Evolutionary conservation across 30 jellyfish, hydroid and myxozoan genomes (phyloP).

Genomic region (Turritopsis rubra): DNA sequence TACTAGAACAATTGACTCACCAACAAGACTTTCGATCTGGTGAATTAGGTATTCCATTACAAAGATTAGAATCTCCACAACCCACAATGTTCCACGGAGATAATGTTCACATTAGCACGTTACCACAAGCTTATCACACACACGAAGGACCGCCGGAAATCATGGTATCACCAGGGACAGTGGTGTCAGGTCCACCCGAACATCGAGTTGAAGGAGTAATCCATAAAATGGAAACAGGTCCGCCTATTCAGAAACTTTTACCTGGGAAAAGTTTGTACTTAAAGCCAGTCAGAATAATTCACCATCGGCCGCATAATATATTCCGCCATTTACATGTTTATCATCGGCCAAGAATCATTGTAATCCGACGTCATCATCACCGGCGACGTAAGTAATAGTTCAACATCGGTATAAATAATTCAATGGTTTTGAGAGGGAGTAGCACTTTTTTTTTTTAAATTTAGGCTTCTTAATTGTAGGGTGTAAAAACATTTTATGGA

Average conservation of each 20-base stretch:
- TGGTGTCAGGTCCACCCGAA: slow-evolving; percentile 23
- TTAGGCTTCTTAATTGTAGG: no score
- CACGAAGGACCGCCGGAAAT: slow-evolving; percentile 14
- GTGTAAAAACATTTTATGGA: no score
- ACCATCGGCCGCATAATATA: slow-evolving; percentile 9
- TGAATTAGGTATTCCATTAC: slow-evolving; percentile 25
- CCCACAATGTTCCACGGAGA: slow-evolving; percentile 1
- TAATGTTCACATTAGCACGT: slow-evolving; percentile 10
- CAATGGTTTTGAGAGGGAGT: no score
- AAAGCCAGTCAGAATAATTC: slow-evolving; percentile 27
- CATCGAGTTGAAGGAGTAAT: slow-evolving; percentile 29
- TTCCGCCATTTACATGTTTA: slow-evolving; percentile 16
- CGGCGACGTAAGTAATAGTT: not conserved
- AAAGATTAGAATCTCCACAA: not conserved
- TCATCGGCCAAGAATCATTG: slow-evolving; percentile 32
- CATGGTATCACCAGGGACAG: slow-evolving; percentile 6
- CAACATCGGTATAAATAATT: not conserved
- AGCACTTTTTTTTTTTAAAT: no score
- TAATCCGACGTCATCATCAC: slow-evolving; percentile 26
- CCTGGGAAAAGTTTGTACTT: slow-evolving; percentile 30
- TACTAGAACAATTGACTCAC: slow-evolving; percentile 1
- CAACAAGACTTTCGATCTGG: not conserved
- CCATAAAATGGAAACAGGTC: slow-evolving; percentile 14
- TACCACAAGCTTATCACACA: slow-evolving; percentile 13
- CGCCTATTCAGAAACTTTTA: slow-evolving; percentile 15